Base-by-base conservation (phyloP, 64 coral and sea anemone genomes). In the Porites lutea region DNA sequence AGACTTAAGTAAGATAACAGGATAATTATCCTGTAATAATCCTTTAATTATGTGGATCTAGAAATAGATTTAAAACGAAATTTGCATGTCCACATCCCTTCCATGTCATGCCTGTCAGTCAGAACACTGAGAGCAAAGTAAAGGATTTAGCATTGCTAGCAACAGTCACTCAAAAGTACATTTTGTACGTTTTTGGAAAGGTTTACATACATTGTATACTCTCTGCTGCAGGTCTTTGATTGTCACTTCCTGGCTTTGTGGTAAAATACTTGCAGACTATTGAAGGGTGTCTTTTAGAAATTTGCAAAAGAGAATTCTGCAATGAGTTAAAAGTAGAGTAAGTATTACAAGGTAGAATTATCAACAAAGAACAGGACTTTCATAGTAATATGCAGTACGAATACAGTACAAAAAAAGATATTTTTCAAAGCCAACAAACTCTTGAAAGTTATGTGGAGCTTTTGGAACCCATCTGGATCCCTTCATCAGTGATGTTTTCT, bases 241-340 rank as follows among this genome's bases (percentile, higher is more conserved):
- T 11, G 11, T 16, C 46, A 49, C 2, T 19, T 50, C 77, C 86
- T 60, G 44, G 45, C 6, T 89, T 77, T 46, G 82, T 92, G 44
- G 83, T 64, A 78, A 92, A 92, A 86, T 77, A 92, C 47, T 69
- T 86, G 82, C 90, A 86, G 59, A 54, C 21, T 65, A 92, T 86
- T 6, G 55, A 55, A 44, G 82, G 90, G 69, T 27, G 75, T 15
- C 51, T 64, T 16, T 20, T 77, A 3, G 79, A 92, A 8, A 86
- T 67, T 74, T 86, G 20, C 14, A 86, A 20, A 14, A 92, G 45
- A 4, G 72, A 44, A 5, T 92, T 72, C 90, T 75, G 74, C 15
- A 59, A 75, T 70, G 27, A 37, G 27, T 37, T 37, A 37, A 37
- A 37, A 77, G 7, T 3, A 77, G 11, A 61, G 13, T 60, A 54